Conservation (phyloP, 2,888 invertebrate genomes). For the Caenorhabditis plicata region DNA sequence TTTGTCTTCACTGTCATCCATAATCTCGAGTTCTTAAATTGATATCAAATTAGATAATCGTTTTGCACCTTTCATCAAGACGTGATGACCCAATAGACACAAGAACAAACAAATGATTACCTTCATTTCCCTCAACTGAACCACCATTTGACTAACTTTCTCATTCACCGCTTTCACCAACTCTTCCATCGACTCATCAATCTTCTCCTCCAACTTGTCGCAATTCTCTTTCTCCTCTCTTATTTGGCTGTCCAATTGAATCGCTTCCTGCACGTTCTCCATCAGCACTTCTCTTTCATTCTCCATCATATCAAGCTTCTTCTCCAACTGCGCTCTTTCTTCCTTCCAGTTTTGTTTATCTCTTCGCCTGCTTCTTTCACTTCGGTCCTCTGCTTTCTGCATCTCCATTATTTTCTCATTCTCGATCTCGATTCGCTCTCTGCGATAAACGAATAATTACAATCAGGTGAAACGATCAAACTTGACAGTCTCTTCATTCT, state of each 20-base stretch:
- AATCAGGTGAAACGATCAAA: background rate
- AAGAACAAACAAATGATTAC: too few species aligned
- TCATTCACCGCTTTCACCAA: background rate
- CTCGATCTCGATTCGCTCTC: background rate
- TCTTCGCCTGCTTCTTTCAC: background rate
- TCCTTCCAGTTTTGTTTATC: slow-evolving; percentile 1
- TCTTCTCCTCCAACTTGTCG: background rate
- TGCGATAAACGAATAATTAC: background rate
- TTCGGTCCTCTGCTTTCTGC: background rate
- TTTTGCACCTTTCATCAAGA: too few species aligned
- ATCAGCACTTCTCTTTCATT: background rate
- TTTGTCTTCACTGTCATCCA: too few species aligned
- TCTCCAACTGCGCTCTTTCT: background rate
- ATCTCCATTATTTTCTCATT: background rate
- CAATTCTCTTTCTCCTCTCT: background rate
- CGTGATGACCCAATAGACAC: too few species aligned
- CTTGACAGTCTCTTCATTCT: background rate
- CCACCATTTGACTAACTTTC: slow-evolving; percentile 1
- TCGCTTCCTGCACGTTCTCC: background rate
- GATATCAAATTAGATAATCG: too few species aligned
- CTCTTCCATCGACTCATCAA: background rate
- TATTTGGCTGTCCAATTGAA: background rate
- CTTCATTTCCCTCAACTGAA: slow-evolving; percentile 1
- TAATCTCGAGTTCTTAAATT: too few species aligned
- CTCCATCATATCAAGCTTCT: background rate